phyloP scores from a whole-genome alignment of 2,797 vertebrate genomes.

The Girardinus metallicus region DNA sequence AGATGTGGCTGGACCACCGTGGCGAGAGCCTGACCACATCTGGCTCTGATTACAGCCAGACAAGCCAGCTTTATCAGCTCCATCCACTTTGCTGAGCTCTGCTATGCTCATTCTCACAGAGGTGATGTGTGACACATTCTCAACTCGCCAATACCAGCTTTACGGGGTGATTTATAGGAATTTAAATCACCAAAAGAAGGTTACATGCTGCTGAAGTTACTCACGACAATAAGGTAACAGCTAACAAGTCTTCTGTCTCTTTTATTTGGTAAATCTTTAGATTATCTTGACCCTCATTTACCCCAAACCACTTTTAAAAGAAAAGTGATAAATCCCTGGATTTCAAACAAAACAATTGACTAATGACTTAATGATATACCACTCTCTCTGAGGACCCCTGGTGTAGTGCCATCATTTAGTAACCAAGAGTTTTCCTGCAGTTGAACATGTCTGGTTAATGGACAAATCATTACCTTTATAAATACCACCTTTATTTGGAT shows the following conservation, averaged over 20 bases:
- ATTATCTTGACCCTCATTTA: slow-evolving; percentile 40
- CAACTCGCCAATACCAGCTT: slow-evolving; percentile 69
- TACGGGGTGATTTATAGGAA: slow-evolving; percentile 66
- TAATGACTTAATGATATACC: slow-evolving; percentile 81
- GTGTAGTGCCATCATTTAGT: slow-evolving; percentile 59
- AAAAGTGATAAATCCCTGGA: slow-evolving; percentile 79
- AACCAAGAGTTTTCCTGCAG: slow-evolving; percentile 34
- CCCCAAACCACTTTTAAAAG: slow-evolving; percentile 49
- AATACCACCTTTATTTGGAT: slow-evolving; percentile 27
- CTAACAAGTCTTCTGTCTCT: slow-evolving; percentile 24
- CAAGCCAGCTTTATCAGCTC: slow-evolving; percentile 84
- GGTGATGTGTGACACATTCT: slow-evolving; percentile 78
- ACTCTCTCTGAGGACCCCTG: slow-evolving; percentile 69
- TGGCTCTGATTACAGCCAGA: slow-evolving; percentile 84
- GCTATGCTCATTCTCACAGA: slow-evolving; percentile 70
- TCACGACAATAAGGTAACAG: slow-evolving; percentile 8
- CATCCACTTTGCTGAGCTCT: slow-evolving; percentile 75
- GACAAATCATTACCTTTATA: slow-evolving; percentile 22
- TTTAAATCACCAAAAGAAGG: slow-evolving; percentile 40
- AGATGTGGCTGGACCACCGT: slow-evolving; percentile 83
- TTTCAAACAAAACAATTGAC: slow-evolving; percentile 83
- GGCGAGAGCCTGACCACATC: slow-evolving; percentile 82
- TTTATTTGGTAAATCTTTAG: slow-evolving; percentile 17
- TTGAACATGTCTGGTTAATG: slow-evolving; percentile 32
- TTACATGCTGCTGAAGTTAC: slow-evolving; percentile 25